Conservation (phyloP, 1,140 invertebrate genomes). For the Heliconius congener region DNA sequence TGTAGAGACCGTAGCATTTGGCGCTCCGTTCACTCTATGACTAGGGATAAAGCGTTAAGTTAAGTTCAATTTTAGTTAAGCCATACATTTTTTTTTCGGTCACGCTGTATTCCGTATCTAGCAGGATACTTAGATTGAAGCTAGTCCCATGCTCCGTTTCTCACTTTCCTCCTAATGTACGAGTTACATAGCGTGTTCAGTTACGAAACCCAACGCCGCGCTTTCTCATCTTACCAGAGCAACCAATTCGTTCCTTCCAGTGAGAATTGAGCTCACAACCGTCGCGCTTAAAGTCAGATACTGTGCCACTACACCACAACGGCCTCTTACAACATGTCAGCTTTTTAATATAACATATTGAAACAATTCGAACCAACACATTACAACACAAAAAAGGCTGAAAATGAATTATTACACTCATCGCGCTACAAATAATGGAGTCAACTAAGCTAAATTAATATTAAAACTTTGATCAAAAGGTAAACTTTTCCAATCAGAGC, state of each 20-base stretch:
- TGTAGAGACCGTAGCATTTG: no score
- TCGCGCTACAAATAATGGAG: conserved; percentile 32
- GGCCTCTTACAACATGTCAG: no score
- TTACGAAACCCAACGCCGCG: neutral
- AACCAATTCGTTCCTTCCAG: neutral
- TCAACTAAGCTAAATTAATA: conserved; percentile 53
- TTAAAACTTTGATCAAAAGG: conserved; percentile 57
- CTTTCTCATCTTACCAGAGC: neutral
- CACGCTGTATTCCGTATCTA: neutral
- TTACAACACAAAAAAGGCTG: neutral
- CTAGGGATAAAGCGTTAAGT: no score
- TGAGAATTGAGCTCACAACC: neutral
- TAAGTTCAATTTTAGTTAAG: no score
- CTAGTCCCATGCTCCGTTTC: no score
- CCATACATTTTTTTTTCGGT: neutral
- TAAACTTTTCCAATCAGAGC: conserved; percentile 59
- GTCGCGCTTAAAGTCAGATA: neutral
- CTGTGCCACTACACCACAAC: neutral
- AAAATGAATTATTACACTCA: conserved; percentile 19
- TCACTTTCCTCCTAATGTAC: neutral
- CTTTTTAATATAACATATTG: no score
- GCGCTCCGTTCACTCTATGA: no score
- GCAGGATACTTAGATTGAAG: no score
- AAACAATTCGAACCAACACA: neutral
- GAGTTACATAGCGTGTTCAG: neutral